Conservation (phyloP, 2,888 invertebrate species). For the Neoaliturus tenellus region DNA sequence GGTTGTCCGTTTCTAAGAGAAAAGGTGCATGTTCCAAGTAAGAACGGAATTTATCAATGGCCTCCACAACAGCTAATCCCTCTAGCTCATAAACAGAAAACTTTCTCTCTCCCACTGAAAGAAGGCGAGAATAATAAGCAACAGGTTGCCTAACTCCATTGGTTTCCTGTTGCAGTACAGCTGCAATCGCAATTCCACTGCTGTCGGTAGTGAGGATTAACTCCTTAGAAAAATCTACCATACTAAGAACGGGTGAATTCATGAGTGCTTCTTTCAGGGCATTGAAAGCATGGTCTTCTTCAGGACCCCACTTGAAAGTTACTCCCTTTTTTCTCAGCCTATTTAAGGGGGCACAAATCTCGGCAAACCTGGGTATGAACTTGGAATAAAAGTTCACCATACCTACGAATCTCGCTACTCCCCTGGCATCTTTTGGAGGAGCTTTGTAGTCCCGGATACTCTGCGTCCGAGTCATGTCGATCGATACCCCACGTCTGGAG, state of each 20-base stretch:
- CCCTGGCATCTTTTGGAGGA: slow-evolving; percentile 59
- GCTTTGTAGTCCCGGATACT: slow-evolving; percentile 56
- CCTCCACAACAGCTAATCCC: slow-evolving; percentile 11
- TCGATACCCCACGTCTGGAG: slow-evolving; percentile 49
- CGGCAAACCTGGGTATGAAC: slow-evolving; percentile 64
- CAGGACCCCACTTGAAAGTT: not conserved
- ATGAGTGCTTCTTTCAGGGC: not conserved
- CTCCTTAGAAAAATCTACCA: not conserved
- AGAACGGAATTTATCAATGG: slow-evolving; percentile 17
- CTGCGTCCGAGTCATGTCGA: slow-evolving; percentile 58
- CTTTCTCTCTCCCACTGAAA: not conserved
- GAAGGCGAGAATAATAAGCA: not conserved
- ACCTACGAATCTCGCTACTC: slow-evolving; percentile 64
- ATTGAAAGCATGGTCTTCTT: slow-evolving; percentile 43
- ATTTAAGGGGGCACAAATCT: not conserved
- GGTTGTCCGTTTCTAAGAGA: slow-evolving; percentile 25
- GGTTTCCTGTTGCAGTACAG: not conserved
- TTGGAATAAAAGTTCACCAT: slow-evolving; percentile 65
- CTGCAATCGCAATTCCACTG: not conserved
- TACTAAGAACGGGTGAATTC: slow-evolving; percentile 55
- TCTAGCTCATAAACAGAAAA: not conserved
- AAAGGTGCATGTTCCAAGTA: slow-evolving; percentile 33
- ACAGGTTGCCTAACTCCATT: not conserved
- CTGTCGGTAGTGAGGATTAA: not conserved
- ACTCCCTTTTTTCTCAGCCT: not conserved